phyloP scores from a whole-genome alignment of 2,888 invertebrate genomes.

The Coronaproctus castanopsis region DNA sequence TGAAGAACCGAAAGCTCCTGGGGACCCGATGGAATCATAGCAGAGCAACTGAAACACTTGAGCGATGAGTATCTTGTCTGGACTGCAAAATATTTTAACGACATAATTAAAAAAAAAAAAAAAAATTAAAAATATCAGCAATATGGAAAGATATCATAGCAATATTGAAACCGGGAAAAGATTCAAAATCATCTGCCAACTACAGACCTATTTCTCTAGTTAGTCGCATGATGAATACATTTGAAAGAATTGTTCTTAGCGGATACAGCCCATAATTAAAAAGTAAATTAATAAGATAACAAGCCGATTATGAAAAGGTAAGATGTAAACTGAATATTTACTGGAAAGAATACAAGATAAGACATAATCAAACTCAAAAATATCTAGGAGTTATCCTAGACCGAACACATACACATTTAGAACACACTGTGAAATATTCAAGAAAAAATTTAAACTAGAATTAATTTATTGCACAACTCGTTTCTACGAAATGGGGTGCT shows the following conservation, averaged over 20 bases:
- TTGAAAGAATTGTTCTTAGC: not conserved
- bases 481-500: too few relatives aligned
- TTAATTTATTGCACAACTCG: too few relatives aligned
- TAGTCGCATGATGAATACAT: not conserved
- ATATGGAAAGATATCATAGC: not conserved
- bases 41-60: not conserved
- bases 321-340: too few relatives aligned
- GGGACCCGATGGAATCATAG: not conserved
- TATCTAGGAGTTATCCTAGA: too few relatives aligned
- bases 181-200: not conserved
- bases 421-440: too few relatives aligned
- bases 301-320: too few relatives aligned
- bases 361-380: too few relatives aligned
- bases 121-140: not conserved
- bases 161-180: not conserved
- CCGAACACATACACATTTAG: too few relatives aligned
- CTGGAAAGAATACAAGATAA: too few relatives aligned
- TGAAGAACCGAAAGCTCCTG: not conserved
- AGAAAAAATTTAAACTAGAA: too few relatives aligned
- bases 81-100: not conserved
- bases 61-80: not conserved
- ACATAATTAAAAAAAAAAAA: not conserved
- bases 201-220: not conserved
- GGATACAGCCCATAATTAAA: not conserved
- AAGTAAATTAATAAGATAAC: not conserved